A percentile compares a stretch with the other conserved stretches of the same genome.
phyloP scores from a whole-genome alignment of 2,888 invertebrate genomes.

The Odontomyia ornata region DNA sequence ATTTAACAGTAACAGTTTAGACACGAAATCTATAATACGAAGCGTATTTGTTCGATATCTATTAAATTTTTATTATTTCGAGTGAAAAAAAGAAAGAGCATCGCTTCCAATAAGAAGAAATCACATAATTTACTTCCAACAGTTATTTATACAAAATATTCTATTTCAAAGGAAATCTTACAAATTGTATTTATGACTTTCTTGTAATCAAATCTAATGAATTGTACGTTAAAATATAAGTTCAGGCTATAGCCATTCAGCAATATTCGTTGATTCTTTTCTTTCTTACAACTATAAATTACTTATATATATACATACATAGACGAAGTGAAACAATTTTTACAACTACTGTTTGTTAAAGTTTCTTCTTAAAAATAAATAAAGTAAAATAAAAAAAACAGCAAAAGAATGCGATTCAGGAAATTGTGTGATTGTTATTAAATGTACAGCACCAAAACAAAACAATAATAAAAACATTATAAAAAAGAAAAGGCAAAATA shows the following conservation, averaged over 20 bases:
- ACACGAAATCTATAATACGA: conserved; percentile 4
- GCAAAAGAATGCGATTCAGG: conserved; percentile 41
- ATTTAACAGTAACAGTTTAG: conserved; percentile 23
- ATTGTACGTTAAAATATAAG: conserved; percentile 11
- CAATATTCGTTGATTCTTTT: conserved; percentile 27
- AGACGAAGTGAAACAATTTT: conserved; percentile 5
- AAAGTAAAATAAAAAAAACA: no score
- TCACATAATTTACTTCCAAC: conserved; percentile 14
- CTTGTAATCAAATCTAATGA: neutral
- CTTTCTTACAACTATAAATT: conserved; percentile 17
- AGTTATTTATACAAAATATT: conserved; percentile 30
- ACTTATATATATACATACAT: neutral
- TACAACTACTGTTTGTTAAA: conserved; percentile 12
- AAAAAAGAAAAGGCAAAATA: conserved; percentile 36
- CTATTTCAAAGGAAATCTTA: neutral
- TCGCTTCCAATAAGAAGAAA: neutral
- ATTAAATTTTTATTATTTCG: neutral
- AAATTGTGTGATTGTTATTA: conserved; percentile 38
- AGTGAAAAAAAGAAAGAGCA: neutral
- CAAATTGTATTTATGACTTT: neutral
- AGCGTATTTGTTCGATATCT: neutral
- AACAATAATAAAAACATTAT: conserved; percentile 33
- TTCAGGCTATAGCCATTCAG: conserved; percentile 18
- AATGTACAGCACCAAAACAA: conserved; percentile 45
- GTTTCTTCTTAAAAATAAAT: neutral